Evolutionary conservation across 2,113 vertebrate genomes (phyloP).

Genomic region (Xenopus laevis): DNA sequence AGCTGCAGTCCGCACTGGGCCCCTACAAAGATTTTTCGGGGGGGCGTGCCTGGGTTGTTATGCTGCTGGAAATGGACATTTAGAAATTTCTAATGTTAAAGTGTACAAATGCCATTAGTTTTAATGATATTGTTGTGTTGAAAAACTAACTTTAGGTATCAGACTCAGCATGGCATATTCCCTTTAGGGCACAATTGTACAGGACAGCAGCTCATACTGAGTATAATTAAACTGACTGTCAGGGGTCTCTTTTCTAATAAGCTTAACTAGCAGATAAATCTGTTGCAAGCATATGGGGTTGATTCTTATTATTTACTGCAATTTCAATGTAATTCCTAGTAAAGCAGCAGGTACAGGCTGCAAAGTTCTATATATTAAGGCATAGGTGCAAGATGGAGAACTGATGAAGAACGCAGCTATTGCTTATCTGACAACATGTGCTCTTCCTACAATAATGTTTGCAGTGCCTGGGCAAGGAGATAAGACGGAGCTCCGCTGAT

Average conservation of each 20-base stretch:
- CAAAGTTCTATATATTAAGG: too few species aligned
- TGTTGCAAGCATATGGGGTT: neutral
- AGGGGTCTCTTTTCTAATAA: neutral
- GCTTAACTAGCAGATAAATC: neutral
- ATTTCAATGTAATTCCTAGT: neutral
- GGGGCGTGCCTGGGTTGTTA: too few species aligned
- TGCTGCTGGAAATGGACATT: too few species aligned
- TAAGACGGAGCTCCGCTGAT: neutral
- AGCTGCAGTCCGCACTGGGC: too few species aligned
- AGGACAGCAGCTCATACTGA: neutral
- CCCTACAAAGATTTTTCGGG: too few species aligned
- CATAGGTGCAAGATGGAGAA: neutral
- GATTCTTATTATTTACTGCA: neutral
- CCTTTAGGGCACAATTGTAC: neutral
- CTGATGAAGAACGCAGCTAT: neutral
- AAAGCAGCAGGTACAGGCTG: neutral
- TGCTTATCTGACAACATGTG: conserved; percentile 3
- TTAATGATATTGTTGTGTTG: too few species aligned
- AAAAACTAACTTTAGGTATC: neutral
- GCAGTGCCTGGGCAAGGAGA: neutral
- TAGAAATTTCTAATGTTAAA: too few species aligned
- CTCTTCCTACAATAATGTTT: neutral
- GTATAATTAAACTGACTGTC: neutral
- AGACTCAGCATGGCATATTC: neutral
- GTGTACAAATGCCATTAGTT: too few species aligned